Evolutionary conservation across 2,888 invertebrate species (phyloP).

Genomic region (Rhingia campestris): DNA sequence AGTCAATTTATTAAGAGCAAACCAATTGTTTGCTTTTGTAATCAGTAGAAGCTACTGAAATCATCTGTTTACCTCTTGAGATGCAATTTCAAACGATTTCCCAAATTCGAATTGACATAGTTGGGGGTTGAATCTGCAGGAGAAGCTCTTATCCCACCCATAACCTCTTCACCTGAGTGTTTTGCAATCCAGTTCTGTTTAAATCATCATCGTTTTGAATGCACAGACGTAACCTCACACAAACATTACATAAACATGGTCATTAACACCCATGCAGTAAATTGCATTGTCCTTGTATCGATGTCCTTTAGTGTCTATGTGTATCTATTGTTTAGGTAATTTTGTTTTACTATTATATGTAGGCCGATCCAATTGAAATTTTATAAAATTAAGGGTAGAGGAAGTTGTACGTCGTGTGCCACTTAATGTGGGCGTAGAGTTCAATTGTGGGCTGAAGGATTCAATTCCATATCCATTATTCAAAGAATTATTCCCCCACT

Average conservation of each 20-base stretch:
- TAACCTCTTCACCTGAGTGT: background rate
- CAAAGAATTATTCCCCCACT: no score
- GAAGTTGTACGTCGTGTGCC: background rate
- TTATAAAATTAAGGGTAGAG: background rate
- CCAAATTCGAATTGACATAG: no score
- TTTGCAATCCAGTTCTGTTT: constrained; percentile 16
- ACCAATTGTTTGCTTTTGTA: no score
- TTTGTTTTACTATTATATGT: constrained; percentile 8
- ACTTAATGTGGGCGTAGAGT: background rate
- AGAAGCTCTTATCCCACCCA: no score
- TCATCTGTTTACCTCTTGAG: no score
- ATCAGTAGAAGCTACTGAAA: no score
- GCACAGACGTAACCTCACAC: background rate
- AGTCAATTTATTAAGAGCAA: no score
- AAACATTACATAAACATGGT: background rate
- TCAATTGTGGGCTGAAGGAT: no score
- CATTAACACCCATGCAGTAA: constrained; percentile 18
- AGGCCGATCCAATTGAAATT: constrained; percentile 6
- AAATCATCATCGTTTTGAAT: background rate
- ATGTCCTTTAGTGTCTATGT: background rate
- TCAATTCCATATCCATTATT: no score
- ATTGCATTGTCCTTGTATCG: background rate
- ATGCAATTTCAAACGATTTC: no score
- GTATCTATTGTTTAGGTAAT: constrained; percentile 6
- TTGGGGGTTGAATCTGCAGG: no score